phyloP scores from a whole-genome alignment of 2,113 vertebrate species.

The Pavo muticus region DNA sequence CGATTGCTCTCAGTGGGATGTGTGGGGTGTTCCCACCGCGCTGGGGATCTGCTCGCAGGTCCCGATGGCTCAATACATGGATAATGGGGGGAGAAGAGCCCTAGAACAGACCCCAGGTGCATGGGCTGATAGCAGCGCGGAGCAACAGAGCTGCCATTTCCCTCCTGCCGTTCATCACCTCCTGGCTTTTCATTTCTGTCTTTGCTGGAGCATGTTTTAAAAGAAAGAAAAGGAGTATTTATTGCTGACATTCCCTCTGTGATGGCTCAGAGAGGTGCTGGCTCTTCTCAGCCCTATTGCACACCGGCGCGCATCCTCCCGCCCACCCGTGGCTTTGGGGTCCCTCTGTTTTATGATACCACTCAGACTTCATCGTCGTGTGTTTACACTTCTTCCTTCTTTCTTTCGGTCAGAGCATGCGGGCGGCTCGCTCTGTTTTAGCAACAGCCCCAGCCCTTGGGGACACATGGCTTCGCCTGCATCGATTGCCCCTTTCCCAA shows the following conservation, averaged over 20 bases:
- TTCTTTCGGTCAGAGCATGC: neutral
- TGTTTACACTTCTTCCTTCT: constrained; percentile 50
- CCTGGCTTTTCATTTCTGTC: constrained; percentile 49
- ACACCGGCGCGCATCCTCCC: neutral
- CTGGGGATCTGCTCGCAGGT: neutral
- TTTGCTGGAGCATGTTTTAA: constrained; percentile 25
- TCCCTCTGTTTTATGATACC: neutral
- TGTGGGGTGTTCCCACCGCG: neutral
- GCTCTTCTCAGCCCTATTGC: neutral
- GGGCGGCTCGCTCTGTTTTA: neutral
- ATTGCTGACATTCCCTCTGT: constrained; percentile 26
- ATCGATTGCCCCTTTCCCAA: neutral
- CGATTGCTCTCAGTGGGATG: neutral
- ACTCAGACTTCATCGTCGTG: constrained; percentile 41
- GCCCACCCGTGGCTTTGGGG: neutral
- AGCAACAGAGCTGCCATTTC: constrained; percentile 57
- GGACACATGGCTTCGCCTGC: neutral
- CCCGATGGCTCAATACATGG: neutral
- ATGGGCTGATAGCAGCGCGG: constrained; percentile 47
- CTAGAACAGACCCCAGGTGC: constrained; percentile 25
- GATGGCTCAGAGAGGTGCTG: constrained; percentile 7
- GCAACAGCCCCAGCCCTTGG: neutral
- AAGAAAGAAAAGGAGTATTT: constrained; percentile 51
- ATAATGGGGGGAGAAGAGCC: neutral
- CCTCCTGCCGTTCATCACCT: constrained; percentile 33